These are phyloP conservation scores for Phymanthus crucifer DNA, from an alignment of 92 coral and sea anemone species.

Conservation along the genomic window DNA sequence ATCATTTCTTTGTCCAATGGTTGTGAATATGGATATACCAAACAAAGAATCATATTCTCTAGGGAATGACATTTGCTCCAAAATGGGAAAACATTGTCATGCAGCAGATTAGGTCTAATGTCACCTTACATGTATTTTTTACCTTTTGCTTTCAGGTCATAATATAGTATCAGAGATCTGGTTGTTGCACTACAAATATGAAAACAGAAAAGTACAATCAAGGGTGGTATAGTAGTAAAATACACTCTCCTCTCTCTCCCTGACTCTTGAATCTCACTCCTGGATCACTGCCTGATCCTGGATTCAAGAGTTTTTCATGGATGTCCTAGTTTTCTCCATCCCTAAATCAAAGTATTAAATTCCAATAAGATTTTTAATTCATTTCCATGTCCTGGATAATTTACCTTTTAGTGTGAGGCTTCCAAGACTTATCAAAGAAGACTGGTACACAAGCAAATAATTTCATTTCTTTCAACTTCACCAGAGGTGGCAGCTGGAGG, in stretches of 20 bases:
- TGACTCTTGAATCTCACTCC: no score
- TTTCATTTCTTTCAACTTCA: constrained; percentile 60
- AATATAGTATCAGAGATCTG: constrained; percentile 54
- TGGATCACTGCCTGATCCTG: no score
- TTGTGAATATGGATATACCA: no score
- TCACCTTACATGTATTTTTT: background rate
- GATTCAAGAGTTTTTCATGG: no score
- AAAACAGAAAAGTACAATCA: background rate
- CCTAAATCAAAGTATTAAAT: no score
- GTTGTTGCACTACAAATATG: constrained; percentile 60
- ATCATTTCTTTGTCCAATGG: no score
- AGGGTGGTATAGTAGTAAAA: background rate
- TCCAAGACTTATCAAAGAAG: constrained; percentile 88
- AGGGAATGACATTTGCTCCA: no score
- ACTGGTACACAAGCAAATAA: constrained; percentile 82
- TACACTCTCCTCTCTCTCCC: background rate
- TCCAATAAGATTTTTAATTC: no score
- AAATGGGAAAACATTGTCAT: no score
- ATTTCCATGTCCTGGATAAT: background rate
- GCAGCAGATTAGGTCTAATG: no score
- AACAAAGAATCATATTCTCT: no score
- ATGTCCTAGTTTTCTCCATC: no score
- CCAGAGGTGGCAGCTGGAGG: constrained; percentile 74
- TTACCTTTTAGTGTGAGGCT: constrained; percentile 80
- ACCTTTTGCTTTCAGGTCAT: constrained; percentile 63